Evolutionary conservation across 2,888 invertebrate genomes (phyloP).

Genomic region (Stenoptilia bipunctidactyla): DNA sequence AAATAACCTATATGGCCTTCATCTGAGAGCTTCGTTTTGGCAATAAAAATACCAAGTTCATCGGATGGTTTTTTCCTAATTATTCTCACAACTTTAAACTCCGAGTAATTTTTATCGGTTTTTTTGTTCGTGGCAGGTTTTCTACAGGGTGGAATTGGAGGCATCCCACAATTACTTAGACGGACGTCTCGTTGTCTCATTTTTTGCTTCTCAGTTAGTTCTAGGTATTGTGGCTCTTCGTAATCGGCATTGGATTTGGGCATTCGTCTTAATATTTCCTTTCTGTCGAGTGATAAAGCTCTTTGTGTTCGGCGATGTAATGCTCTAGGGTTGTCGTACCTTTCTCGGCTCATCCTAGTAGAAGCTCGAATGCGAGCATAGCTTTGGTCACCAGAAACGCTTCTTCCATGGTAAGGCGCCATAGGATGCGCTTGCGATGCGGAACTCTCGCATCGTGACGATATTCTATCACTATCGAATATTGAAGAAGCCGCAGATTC

Average conservation of each 20-base stretch:
- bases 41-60: slow-evolving; percentile 80
- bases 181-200: slow-evolving; percentile 57
- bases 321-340: slow-evolving; percentile 39
- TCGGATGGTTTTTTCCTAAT: slow-evolving; percentile 68
- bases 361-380: slow-evolving; percentile 46
- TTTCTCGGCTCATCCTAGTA: slow-evolving; percentile 51
- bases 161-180: slow-evolving; percentile 50
- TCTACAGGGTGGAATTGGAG: slow-evolving; percentile 61
- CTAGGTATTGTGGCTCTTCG: slow-evolving; percentile 54
- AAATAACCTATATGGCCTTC: slow-evolving; percentile 75
- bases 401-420: slow-evolving; percentile 53
- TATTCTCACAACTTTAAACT: slow-evolving; percentile 69
- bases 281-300: slow-evolving; percentile 67
- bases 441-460: slow-evolving; percentile 65
- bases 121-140: slow-evolving; percentile 37
- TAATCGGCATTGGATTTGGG: slow-evolving; percentile 46
- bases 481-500: slow-evolving; percentile 79
- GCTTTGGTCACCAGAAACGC: slow-evolving; percentile 62
- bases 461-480: slow-evolving; percentile 68
- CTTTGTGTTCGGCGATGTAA: slow-evolving; percentile 56
- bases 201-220: slow-evolving; percentile 61
- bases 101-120: slow-evolving; percentile 37
- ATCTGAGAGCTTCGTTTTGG: slow-evolving; percentile 73
- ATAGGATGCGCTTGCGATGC: slow-evolving; percentile 52
- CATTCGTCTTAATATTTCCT: slow-evolving; percentile 64